These are phyloP conservation scores for Sarcophaga subvicina DNA, from an alignment of 2,888 invertebrate species.

Conservation along the genomic window DNA sequence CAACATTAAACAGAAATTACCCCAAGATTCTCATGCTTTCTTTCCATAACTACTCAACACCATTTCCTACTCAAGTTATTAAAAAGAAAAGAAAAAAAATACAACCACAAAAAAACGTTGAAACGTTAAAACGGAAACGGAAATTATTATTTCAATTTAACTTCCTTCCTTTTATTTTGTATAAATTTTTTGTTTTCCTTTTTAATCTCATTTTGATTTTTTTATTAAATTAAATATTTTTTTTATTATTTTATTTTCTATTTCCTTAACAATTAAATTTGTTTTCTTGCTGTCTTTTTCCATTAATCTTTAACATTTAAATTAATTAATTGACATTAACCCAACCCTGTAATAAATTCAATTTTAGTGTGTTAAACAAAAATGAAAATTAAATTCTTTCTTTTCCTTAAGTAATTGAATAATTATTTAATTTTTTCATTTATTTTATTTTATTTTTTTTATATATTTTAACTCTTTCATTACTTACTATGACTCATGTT, in stretches of 20 bases:
- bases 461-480: constrained; percentile 53
- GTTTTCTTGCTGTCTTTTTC: constrained; percentile 26
- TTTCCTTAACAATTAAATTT: constrained; percentile 13
- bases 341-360: too few species aligned
- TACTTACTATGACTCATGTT: constrained; percentile 73
- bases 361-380: too few species aligned
- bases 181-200: constrained; percentile 9
- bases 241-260: background rate
- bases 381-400: too few species aligned
- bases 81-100: background rate
- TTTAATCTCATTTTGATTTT: background rate
- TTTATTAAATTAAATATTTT: background rate
- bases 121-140: constrained; percentile 43
- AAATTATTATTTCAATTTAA: constrained; percentile 54
- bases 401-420: background rate
- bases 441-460: constrained; percentile 21
- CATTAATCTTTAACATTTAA: constrained; percentile 22
- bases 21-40: too few species aligned
- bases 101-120: background rate
- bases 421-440: background rate
- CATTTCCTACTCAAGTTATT: background rate
- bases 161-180: constrained; percentile 53
- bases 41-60: too few species aligned
- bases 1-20: too few species aligned
- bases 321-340: constrained; percentile 27